Percentiles rank a stretch among this genome's conserved stretches.
phyloP scores from a whole-genome alignment of 2,888 invertebrate genomes.

The Rosalia funebris region DNA sequence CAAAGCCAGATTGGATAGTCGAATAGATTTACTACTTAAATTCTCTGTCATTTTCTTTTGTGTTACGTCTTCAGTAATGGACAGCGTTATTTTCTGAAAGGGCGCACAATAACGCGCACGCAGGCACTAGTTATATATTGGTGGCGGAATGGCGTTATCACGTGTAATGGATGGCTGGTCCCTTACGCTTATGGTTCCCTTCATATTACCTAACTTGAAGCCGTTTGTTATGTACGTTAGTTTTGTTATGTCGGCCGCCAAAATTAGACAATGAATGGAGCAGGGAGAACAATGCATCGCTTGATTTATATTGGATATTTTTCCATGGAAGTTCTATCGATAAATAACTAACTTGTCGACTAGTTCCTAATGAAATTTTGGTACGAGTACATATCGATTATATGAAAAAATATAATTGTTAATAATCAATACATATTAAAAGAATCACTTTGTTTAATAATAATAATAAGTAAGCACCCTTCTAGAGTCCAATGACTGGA shows the following conservation, averaged over 20 bases:
- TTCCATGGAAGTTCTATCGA: no score
- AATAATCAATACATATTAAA: no score
- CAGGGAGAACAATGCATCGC: background rate
- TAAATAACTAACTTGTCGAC: no score
- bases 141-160: slow-evolving; percentile 42
- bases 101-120: slow-evolving; percentile 50
- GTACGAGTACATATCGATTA: no score
- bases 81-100: slow-evolving; percentile 50
- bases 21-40: slow-evolving; percentile 58
- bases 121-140: slow-evolving; percentile 44
- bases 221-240: slow-evolving; percentile 13
- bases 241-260: slow-evolving; percentile 5
- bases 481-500: no score
- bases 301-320: no score
- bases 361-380: no score
- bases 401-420: no score
- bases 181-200: slow-evolving; percentile 35
- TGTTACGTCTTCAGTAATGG: slow-evolving; percentile 58
- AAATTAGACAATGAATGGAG: slow-evolving; percentile 11
- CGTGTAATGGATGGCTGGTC: slow-evolving; percentile 44
- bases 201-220: slow-evolving; percentile 37
- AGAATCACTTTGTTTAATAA: no score
- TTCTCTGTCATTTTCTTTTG: slow-evolving; percentile 59
- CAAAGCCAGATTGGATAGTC: slow-evolving; percentile 48
- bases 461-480: no score